Evolutionary conservation across 2,888 invertebrate species (phyloP).

Genomic region (Stegana nigrithorax): DNA sequence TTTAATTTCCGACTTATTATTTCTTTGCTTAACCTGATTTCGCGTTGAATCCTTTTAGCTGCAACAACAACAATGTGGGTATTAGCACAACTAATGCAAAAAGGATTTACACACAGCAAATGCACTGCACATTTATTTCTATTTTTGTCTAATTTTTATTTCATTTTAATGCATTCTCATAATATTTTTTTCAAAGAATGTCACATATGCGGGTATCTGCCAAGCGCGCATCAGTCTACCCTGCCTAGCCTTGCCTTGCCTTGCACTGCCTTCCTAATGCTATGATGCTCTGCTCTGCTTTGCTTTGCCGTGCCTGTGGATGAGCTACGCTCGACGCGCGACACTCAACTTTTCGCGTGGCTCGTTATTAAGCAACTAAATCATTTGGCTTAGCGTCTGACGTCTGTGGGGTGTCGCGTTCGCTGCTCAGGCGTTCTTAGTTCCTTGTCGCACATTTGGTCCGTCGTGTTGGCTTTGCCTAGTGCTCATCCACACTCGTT

Average conservation of each 20-base stretch:
- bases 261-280: not conserved
- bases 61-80: not conserved
- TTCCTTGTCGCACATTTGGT: not conserved
- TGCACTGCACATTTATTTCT: not conserved
- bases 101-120: not conserved
- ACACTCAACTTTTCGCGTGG: conserved; percentile 23
- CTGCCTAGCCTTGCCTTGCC: too few relatives aligned
- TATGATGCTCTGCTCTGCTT: not conserved
- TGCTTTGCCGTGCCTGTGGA: conserved; percentile 3
- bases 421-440: not conserved
- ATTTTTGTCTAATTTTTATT: not conserved
- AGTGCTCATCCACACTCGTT: conserved; percentile 33
- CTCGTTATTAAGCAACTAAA: conserved; percentile 44
- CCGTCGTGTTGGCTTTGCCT: not conserved
- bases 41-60: conserved; percentile 13
- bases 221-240: too few relatives aligned
- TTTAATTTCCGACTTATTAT: conserved; percentile 14
- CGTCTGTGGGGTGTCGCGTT: not conserved
- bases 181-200: too few relatives aligned
- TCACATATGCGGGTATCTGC: not conserved
- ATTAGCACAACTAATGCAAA: conserved; percentile 21
- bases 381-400: conserved; percentile 24
- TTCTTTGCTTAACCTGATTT: conserved; percentile 18
- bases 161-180: not conserved
- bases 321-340: not conserved